Evolutionary conservation across 2,888 invertebrate genomes (phyloP).

Genomic region (Cephonodes hylas): DNA sequence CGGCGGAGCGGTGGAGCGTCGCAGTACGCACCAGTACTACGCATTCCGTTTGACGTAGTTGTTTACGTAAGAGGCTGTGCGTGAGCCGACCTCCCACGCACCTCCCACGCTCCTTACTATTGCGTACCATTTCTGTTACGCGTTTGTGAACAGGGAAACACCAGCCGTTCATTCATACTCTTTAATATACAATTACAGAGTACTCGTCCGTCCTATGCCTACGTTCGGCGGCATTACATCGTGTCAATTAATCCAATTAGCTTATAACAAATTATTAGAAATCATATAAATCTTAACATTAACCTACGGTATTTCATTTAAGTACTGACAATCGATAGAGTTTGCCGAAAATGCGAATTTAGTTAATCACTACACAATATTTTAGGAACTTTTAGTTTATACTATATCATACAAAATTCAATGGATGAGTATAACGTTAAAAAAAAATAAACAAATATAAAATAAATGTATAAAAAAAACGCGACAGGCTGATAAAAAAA

Average conservation of each 20-base stretch:
- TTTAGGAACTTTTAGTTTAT: conserved; percentile 17
- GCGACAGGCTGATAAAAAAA: conserved; percentile 18
- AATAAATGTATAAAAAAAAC: neutral
- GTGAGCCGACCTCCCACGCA: conserved; percentile 15
- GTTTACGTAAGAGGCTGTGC: conserved; percentile 15
- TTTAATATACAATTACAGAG: conserved; percentile 38
- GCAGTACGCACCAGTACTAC: too few species aligned
- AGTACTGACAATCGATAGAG: conserved; percentile 3
- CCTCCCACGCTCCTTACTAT: conserved; percentile 15
- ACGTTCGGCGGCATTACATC: conserved; percentile 19
- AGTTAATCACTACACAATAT: conserved; percentile 1
- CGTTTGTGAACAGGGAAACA: conserved; percentile 36
- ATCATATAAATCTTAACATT: conserved; percentile 19
- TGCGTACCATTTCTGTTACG: conserved; percentile 15
- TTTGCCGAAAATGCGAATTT: neutral
- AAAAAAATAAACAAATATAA: conserved; percentile 5
- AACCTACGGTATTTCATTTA: conserved; percentile 8
- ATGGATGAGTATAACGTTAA: neutral
- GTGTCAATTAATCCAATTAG: neutral
- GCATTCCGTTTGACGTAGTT: neutral
- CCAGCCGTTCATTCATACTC: conserved; percentile 43
- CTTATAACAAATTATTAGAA: neutral
- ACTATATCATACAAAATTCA: neutral
- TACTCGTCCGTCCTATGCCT: neutral
- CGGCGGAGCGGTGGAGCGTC: neutral